Base-by-base conservation (phyloP, 2,888 invertebrate species). In the Hypselothyrea guttata region DNA sequence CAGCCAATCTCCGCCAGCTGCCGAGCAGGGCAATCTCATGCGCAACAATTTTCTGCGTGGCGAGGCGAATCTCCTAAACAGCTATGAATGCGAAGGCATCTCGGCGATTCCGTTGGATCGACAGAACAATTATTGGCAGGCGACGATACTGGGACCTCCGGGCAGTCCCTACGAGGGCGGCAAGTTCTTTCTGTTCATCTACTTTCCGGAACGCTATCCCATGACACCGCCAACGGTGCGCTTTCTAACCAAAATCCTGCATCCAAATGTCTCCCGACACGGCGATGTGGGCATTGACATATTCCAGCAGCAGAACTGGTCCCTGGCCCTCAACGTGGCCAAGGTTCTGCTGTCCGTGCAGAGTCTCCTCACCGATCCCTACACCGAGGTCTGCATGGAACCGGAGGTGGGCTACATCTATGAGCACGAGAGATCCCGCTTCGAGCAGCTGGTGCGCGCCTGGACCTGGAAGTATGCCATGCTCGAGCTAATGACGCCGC, bases 281-380 rank as follows among this genome's bases (percentile, higher is more conserved):
- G 98, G 98, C 1, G 97, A 98, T 90, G 96, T 98, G 44, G 98
- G 98, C 57, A 95, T 98, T 69, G 98, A 98, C 91, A 97, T 96
- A 7, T 96, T 98, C 76, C 96, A 96, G 84, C 96, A 96, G 84
- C 96, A 97, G 91, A 98, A 98, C 91, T 98, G 98, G 98, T 97
- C 97, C n/a, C 91, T 97, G 62, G 97, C 97, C 0, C 91, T 98
- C 67, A 97, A 97, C 35, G 94, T 98, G 86, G 95, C 96, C 71
- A 98, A 96, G 88, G 94, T 97, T 57, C 92, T 97, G 75, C 93
- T 97, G 61, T 96, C 96, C 48, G 94, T 97, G 67, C 96, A 97
- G 91, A 96, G 96, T 81, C 91, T 97, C 59, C 92, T 97, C 56
- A 97, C 96, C 0, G 98, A 98, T 91, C 97, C 97, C 0, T 97